These are phyloP conservation scores for Calameuta idolon DNA, from an alignment of 2,888 invertebrate species.

Conservation along the genomic window DNA sequence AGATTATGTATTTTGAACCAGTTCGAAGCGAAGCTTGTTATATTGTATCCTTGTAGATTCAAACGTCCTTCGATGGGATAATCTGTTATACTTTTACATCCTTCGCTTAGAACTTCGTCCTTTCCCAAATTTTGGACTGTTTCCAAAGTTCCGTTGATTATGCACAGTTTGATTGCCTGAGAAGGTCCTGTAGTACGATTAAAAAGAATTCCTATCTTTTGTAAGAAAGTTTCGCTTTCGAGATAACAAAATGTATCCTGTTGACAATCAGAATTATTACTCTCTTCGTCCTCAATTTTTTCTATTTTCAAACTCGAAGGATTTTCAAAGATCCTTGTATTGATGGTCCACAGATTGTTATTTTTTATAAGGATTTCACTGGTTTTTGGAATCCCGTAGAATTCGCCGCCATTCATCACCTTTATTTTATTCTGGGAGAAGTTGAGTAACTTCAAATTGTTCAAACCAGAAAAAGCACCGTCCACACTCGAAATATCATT, in stretches of 20 bases:
- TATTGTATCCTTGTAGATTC: conserved; percentile 32
- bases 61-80: conserved; percentile 26
- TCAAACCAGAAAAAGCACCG: conserved; percentile 43
- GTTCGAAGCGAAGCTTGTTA: conserved; percentile 43
- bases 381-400: conserved; percentile 43
- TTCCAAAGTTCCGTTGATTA: not conserved
- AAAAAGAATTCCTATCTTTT: not conserved
- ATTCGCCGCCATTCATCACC: conserved; percentile 38
- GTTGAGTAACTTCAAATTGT: conserved; percentile 41
- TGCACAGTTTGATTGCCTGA: conserved; percentile 38
- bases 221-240: not conserved
- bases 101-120: conserved; percentile 23
- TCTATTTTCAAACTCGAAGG: not conserved
- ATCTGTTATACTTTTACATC: conserved; percentile 33
- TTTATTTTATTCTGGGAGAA: conserved; percentile 44
- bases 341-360: conserved; percentile 43
- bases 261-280: not conserved
- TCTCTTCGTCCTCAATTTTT: not conserved
- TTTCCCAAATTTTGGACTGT: conserved; percentile 12
- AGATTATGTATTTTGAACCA: conserved; percentile 47
- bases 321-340: conserved; percentile 38
- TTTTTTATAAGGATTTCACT: conserved; percentile 34
- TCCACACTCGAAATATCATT: conserved; percentile 37
- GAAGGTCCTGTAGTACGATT: not conserved
- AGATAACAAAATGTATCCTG: not conserved